phyloP scores from a whole-genome alignment of 2,888 invertebrate genomes.

The Brachypalpus laphriformis region DNA sequence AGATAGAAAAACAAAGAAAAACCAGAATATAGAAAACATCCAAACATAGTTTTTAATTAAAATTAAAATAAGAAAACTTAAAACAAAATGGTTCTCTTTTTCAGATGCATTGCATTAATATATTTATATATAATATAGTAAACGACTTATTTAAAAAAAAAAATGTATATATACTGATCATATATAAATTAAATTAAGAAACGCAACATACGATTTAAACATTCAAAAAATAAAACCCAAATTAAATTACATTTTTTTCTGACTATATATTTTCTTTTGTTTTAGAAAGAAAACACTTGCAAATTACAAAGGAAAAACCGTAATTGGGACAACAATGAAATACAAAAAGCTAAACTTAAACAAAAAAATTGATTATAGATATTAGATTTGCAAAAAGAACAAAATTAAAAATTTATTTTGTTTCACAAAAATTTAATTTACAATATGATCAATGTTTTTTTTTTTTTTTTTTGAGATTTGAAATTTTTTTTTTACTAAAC shows the following conservation, averaged over 20 bases:
- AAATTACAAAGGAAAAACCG: conserved; percentile 35
- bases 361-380: neutral
- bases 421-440: conserved; percentile 63
- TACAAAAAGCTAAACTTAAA: conserved; percentile 50
- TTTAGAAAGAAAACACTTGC: conserved; percentile 37
- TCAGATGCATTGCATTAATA: conserved; percentile 74
- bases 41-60: neutral
- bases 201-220: conserved; percentile 67
- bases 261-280: neutral
- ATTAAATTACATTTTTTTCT: conserved; percentile 21
- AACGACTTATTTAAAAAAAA: conserved; percentile 65
- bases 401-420: conserved; percentile 24
- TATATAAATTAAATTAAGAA: conserved; percentile 72
- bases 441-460: conserved; percentile 74
- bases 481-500: conserved; percentile 25
- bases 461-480: conserved; percentile 17
- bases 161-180: conserved; percentile 63
- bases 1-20: conserved; percentile 67
- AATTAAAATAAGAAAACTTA: conserved; percentile 68
- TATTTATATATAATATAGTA: conserved; percentile 68
- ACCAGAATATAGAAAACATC: conserved; percentile 22
- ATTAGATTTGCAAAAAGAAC: conserved; percentile 2
- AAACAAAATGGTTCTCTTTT: conserved; percentile 71
- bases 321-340: conserved; percentile 43
- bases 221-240: conserved; percentile 32